Percentiles rank a stretch among this genome's conserved stretches.
Conservation (phyloP, 2,113 vertebrate species). For the Apus apus region DNA sequence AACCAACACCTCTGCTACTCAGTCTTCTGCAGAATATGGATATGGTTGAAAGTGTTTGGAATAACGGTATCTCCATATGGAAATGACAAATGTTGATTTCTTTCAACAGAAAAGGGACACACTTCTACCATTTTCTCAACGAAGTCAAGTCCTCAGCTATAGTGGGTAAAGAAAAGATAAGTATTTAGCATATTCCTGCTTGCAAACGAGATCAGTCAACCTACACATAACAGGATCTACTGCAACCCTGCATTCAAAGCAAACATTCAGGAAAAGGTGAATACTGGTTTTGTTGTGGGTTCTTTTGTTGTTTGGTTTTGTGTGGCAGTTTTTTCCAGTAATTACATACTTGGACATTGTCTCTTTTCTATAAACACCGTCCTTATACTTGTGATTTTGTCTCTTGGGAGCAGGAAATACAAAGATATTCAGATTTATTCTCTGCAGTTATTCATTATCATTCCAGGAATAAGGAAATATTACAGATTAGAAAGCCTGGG, state of each 20-base stretch:
- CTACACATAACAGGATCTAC: background rate
- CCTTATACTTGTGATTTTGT: background rate
- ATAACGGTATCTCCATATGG: background rate
- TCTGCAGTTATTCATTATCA: background rate
- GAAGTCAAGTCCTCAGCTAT: background rate
- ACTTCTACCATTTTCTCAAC: background rate
- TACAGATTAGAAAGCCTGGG: constrained; percentile 24
- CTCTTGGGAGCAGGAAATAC: background rate
- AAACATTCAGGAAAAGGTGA: background rate
- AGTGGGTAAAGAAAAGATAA: background rate
- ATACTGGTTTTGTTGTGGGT: background rate
- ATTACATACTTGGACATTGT: background rate
- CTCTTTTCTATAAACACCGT: background rate
- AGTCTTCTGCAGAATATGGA: background rate
- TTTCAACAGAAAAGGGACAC: background rate
- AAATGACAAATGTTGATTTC: background rate
- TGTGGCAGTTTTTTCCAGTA: background rate
- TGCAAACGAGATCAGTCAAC: background rate
- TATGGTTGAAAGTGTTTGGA: background rate
- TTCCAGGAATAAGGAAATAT: background rate
- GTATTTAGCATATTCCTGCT: background rate
- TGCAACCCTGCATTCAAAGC: background rate
- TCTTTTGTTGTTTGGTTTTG: too few species aligned
- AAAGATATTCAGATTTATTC: background rate
- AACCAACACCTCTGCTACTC: background rate